Conservation (phyloP, 2,888 invertebrate species). For the Actias luna region DNA sequence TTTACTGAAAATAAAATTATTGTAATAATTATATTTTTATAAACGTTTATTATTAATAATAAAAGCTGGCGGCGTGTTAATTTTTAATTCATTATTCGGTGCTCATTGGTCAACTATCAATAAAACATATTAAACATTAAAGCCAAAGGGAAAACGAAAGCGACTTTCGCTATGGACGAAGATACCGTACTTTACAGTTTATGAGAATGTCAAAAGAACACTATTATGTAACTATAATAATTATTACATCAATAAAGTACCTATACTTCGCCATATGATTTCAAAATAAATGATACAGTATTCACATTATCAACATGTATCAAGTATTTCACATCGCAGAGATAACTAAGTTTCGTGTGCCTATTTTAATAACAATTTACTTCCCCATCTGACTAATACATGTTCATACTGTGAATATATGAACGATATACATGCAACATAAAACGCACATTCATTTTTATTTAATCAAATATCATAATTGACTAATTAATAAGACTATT, state of each 20-base stretch:
- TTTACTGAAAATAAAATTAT: neutral
- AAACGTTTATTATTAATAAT: neutral
- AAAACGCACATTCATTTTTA: neutral
- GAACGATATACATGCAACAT: neutral
- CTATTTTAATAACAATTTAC: slow-evolving; percentile 33
- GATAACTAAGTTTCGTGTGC: slow-evolving; percentile 38
- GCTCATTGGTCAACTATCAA: neutral
- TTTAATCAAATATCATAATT: neutral
- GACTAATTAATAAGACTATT: neutral
- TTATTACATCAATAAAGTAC: neutral
- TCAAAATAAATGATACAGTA: neutral
- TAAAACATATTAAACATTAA: neutral
- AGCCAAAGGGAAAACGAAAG: neutral
- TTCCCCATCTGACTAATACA: slow-evolving; percentile 44
- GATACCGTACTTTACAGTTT: neutral
- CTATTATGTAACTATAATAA: neutral
- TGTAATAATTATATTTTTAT: neutral
- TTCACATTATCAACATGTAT: slow-evolving; percentile 31
- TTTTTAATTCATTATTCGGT: neutral
- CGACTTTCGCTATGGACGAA: neutral
- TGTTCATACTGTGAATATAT: slow-evolving; percentile 16
- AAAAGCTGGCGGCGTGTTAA: neutral
- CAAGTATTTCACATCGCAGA: slow-evolving; percentile 37
- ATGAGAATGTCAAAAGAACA: neutral
- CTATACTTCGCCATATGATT: neutral